Evolutionary conservation across 2,888 invertebrate genomes (phyloP).

Genomic region (Tromatobia lineatoria): DNA sequence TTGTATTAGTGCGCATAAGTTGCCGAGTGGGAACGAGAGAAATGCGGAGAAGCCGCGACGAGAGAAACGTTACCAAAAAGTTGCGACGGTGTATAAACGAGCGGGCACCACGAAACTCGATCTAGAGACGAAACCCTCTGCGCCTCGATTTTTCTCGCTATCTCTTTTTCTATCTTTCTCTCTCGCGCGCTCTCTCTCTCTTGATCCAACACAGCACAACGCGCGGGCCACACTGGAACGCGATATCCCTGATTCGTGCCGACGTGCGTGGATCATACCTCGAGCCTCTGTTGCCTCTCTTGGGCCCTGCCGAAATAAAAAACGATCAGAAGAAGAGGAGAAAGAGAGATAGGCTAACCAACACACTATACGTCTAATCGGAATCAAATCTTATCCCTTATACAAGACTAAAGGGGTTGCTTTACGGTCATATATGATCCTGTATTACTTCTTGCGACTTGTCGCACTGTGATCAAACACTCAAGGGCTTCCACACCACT

Average conservation of each 20-base stretch:
- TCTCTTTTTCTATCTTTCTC: too few relatives aligned
- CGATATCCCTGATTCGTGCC: slow-evolving; percentile 84
- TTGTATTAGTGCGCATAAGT: slow-evolving; percentile 5
- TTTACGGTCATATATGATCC: slow-evolving; percentile 9
- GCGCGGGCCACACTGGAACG: slow-evolving; percentile 79
- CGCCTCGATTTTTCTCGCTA: slow-evolving; percentile 4
- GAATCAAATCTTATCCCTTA: slow-evolving; percentile 75
- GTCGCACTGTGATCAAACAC: slow-evolving; percentile 30
- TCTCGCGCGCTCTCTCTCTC: slow-evolving; percentile 9
- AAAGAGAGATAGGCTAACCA: slow-evolving; percentile 70
- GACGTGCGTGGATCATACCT: slow-evolving; percentile 81
- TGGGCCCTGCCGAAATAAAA: slow-evolving; percentile 66
- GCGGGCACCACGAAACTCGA: slow-evolving; percentile 62
- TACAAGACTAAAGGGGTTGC: slow-evolving; percentile 17
- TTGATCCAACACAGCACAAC: slow-evolving; percentile 79
- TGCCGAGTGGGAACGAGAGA: slow-evolving; percentile 25
- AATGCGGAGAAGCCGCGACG: slow-evolving; percentile 48
- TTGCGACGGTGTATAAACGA: slow-evolving; percentile 58
- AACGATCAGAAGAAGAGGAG: slow-evolving; percentile 27
- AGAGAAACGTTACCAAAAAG: slow-evolving; percentile 57
- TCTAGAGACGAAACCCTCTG: slow-evolving; percentile 55
- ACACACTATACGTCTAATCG: slow-evolving; percentile 72
- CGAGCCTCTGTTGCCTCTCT: slow-evolving; percentile 78
- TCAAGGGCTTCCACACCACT: slow-evolving; percentile 21
- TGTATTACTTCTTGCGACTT: slow-evolving; percentile 44